Evolutionary conservation across 2,797 vertebrate genomes (phyloP).

Genomic region (Eospalax fontanierii): DNA sequence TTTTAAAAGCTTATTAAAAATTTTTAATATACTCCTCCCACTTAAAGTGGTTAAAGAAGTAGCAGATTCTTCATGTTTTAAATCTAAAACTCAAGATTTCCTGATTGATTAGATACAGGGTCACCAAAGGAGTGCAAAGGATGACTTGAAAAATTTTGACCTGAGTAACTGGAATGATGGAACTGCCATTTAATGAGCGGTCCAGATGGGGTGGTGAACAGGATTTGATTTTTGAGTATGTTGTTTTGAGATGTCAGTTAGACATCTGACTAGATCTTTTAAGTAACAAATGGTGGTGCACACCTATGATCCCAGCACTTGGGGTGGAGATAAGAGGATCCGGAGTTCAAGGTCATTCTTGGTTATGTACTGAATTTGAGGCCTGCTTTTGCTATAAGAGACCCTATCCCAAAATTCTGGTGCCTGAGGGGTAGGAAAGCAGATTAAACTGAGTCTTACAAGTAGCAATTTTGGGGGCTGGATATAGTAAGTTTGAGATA

Average conservation of each 20-base stretch:
- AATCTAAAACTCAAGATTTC: conserved; percentile 31
- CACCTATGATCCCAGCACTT: too few species aligned
- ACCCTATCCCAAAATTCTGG: background rate
- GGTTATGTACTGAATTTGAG: too few species aligned
- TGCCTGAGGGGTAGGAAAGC: background rate
- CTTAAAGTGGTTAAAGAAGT: conserved; percentile 21
- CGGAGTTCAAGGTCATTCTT: too few species aligned
- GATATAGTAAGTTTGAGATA: conserved; percentile 33
- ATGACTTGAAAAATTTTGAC: background rate
- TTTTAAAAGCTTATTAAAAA: background rate
- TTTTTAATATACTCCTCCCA: background rate
- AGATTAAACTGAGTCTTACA: background rate
- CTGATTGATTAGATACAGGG: background rate
- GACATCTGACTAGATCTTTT: conserved; percentile 4
- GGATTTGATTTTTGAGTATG: conserved; percentile 51
- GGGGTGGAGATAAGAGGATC: too few species aligned
- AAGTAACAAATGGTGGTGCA: background rate
- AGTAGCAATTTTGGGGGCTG: conserved; percentile 38
- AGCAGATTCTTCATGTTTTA: conserved; percentile 15
- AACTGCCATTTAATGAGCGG: background rate
- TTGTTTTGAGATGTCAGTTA: conserved; percentile 26
- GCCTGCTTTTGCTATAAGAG: too few species aligned
- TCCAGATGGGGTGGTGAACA: background rate
- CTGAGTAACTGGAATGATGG: conserved; percentile 16
- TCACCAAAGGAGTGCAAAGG: conserved; percentile 19